phyloP scores from a whole-genome alignment of 2,888 invertebrate genomes.

The Synergus gifuensis region DNA sequence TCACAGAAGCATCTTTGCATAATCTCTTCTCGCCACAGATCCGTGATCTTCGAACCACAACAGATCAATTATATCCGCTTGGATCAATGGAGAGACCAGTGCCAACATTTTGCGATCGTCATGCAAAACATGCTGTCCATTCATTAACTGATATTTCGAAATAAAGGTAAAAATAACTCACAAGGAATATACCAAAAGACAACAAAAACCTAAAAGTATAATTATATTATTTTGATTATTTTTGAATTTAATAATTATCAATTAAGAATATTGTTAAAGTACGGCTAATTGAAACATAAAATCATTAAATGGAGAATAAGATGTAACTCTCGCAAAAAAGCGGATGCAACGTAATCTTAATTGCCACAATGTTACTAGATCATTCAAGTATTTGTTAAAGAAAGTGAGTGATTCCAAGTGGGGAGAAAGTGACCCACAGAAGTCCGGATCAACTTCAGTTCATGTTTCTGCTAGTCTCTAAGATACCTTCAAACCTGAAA shows the following conservation, averaged over 20 bases:
- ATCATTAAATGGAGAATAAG: not conserved
- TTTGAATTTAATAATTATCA: not conserved
- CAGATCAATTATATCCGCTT: not conserved
- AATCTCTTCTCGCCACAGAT: not conserved
- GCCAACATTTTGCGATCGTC: not conserved
- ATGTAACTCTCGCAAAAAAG: conserved; percentile 2
- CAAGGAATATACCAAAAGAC: not conserved
- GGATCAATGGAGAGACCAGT: not conserved
- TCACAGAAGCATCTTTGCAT: not conserved
- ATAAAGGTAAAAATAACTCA: not conserved
- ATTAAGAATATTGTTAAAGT: not conserved
- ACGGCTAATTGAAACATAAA: not conserved
- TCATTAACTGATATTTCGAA: not conserved
- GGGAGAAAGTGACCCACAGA: conserved; percentile 71
- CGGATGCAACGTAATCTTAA: not conserved
- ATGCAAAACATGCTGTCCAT: not conserved
- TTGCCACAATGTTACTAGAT: not conserved
- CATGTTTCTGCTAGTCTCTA: conserved; percentile 23
- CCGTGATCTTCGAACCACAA: not conserved
- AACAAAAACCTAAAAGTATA: not conserved
- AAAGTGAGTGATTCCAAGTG: conserved; percentile 68
- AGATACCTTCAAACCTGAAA: conserved; percentile 24
- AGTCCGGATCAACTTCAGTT: conserved; percentile 53
- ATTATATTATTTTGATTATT: not conserved
- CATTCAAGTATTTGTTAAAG: conserved; percentile 57